Evolutionary conservation across 2,797 vertebrate genomes (phyloP), one percentile per base, ranked within the genome.

Genomic region (Diplodus sargus): DNA sequence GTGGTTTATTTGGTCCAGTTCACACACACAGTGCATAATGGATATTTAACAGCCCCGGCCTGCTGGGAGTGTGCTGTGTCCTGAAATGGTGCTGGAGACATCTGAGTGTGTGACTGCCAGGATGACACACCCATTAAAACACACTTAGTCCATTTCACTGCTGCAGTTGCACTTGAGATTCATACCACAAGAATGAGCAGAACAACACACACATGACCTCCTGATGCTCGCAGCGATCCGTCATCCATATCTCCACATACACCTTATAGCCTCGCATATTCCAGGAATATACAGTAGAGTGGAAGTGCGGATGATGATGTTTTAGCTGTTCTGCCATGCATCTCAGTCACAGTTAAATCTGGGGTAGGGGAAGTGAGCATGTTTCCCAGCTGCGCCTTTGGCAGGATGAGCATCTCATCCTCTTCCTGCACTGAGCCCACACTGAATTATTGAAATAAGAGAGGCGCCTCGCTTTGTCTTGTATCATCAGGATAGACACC

Each of bases 101-200:
- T 83, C 54, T 76, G 43, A 87, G 82, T 75, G 78, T 82, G 86
- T 80, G 72, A 79, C 85, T 85, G 85, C 84, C 85, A 83, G 53
- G 57, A 91, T 85, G 86, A 85, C 83, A 87, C 83, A 70, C 73
- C 87, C 85, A 88, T 93, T 91, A 92, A 91, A 92, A 88, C 67
- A 89, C 83, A 87, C 87, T 90, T 81, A 78, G 85, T 86, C 74
- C 83, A 79, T 87, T 87, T 85, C 58, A 60, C 77, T 73, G 80
- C 56, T 54, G 52, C 65, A 66, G 45, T 51, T 57, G 60, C 59
- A n/a, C 71, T 53, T 56, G 80, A 77, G 77, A 79, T 74, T 76
- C 70, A 59, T 78, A 71, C 73, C 78, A 85, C 53, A 54, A 73
- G 65, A 85, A 25, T 63, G 53, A 81, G 49, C 65, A 83, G 60